These are phyloP conservation scores for Siniperca scherzeri DNA, from an alignment of 2,797 vertebrate genomes.

Conservation along the genomic window DNA sequence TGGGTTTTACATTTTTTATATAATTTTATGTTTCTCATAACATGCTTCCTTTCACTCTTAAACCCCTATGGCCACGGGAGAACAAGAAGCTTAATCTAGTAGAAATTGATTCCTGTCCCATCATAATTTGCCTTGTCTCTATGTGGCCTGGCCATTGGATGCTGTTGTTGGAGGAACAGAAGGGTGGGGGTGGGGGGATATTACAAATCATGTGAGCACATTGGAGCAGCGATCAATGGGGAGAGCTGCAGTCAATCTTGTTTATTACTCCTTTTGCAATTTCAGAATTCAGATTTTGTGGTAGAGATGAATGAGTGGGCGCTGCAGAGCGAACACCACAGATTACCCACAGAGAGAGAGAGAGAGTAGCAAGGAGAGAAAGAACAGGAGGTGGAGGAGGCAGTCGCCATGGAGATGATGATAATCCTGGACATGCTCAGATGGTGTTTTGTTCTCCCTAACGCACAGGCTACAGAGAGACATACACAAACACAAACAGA, in stretches of 20 bases:
- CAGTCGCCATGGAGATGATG: constrained; percentile 79
- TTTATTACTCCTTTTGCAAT: constrained; percentile 82
- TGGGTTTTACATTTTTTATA: constrained; percentile 36
- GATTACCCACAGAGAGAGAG: constrained; percentile 68
- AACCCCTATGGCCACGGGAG: constrained; percentile 46
- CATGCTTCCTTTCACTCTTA: constrained; percentile 46
- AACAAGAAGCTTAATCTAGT: constrained; percentile 73
- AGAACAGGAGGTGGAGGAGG: constrained; percentile 68
- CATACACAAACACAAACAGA: constrained; percentile 63
- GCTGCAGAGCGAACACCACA: constrained; percentile 52
- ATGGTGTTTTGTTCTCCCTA: constrained; percentile 67
- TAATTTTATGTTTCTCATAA: constrained; percentile 30
- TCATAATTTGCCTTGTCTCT: constrained; percentile 76
- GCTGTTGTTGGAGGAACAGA: constrained; percentile 45
- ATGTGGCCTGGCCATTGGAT: constrained; percentile 42
- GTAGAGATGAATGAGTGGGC: constrained; percentile 73
- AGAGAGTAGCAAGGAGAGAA: constrained; percentile 30
- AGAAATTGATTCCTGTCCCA: constrained; percentile 73
- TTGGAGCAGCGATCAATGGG: constrained; percentile 76
- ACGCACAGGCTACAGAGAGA: constrained; percentile 47
- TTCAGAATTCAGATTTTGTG: constrained; percentile 81
- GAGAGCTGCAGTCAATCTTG: constrained; percentile 77
- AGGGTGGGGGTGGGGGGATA: constrained; percentile 15
- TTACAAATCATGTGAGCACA: constrained; percentile 79
- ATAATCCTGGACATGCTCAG: constrained; percentile 74